phyloP scores from a whole-genome alignment of 2,797 vertebrate genomes.

The Meriones psammophilus region DNA sequence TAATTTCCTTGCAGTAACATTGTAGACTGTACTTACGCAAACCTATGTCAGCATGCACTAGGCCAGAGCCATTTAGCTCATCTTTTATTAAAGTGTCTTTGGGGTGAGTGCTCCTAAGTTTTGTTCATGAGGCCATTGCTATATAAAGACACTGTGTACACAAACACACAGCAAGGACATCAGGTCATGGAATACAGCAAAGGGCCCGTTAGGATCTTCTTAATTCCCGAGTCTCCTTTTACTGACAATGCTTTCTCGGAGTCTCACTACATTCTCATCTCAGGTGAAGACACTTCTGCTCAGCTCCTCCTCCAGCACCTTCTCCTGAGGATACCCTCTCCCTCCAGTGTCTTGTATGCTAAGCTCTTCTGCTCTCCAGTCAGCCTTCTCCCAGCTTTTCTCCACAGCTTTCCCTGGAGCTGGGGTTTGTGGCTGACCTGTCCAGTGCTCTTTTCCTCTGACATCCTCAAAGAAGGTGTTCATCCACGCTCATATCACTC shows the following conservation, averaged over 20 bases:
- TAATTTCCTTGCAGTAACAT: not conserved
- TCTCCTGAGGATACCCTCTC: not conserved
- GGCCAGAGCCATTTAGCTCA: not conserved
- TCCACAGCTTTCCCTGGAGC: not conserved
- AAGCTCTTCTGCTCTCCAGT: not conserved
- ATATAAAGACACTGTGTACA: not conserved
- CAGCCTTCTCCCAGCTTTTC: not conserved
- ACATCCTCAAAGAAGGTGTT: not conserved
- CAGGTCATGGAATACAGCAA: not conserved
- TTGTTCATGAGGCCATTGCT: not conserved
- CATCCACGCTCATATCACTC: not conserved
- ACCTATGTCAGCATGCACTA: not conserved
- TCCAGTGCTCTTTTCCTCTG: not conserved
- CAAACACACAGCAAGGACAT: not conserved
- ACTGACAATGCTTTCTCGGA: conserved; percentile 7
- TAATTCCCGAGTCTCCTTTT: not conserved
- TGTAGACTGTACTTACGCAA: not conserved
- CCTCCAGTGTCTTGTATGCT: fast-evolving
- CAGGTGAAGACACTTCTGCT: not conserved
- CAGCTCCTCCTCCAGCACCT: not conserved
- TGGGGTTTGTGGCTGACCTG: conserved; percentile 3
- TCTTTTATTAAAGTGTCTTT: not conserved
- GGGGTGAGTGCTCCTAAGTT: not conserved
- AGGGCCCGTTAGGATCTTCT: not conserved
- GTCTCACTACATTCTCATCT: not conserved